Evolutionary conservation across 2,888 invertebrate genomes (phyloP), one percentile per base, ranked within the genome.

Genomic region (Ariolimax columbianus): DNA sequence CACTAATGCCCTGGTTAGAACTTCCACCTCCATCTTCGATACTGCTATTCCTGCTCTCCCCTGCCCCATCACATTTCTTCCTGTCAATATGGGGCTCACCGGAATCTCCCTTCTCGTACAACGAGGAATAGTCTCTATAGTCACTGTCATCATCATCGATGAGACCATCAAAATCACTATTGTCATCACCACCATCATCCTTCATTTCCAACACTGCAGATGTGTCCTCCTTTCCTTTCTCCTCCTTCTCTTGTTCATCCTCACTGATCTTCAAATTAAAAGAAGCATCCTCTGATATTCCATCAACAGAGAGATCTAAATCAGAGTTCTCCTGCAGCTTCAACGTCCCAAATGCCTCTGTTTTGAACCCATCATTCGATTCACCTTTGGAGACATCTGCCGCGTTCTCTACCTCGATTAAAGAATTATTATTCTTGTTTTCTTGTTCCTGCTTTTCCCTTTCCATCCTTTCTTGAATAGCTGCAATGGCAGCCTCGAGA

Each of bases 81-180:
- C 43, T 68, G 30, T 66, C 43, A 33, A 33, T 43, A 40, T 63
- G 40, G 43, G 43, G 1, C 3, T 82, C 82, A 59, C 26, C n/a
- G 0, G 40, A 66, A 51, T 83, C 68, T 30, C 77, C 77, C 17
- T 83, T 77, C n/a, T 77, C 83, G 77, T 68, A 43, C 14, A 77
- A 66, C 68, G 40, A 43, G 77, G 51, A 66, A 30, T 70, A 43
- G 4, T 40, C 83, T 40, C 77, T 70, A 43, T 83, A 72, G 33
- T 83, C 83, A 83, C 77, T 77, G 40, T 83, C 83, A 75, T 83
- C 83, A 77, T 83, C 77, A 40, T 66, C 30, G 40, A n/a, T 17
- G n/a, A 6, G 36, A 55, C 47, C 68, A 40, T 66, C 40, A 77
- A n/a, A 70, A 19, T 82, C 82, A 82, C 33, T 80, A 23, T 30